Conservation (phyloP, 2,113 vertebrate species). For the Tragelaphus imberbis region DNA sequence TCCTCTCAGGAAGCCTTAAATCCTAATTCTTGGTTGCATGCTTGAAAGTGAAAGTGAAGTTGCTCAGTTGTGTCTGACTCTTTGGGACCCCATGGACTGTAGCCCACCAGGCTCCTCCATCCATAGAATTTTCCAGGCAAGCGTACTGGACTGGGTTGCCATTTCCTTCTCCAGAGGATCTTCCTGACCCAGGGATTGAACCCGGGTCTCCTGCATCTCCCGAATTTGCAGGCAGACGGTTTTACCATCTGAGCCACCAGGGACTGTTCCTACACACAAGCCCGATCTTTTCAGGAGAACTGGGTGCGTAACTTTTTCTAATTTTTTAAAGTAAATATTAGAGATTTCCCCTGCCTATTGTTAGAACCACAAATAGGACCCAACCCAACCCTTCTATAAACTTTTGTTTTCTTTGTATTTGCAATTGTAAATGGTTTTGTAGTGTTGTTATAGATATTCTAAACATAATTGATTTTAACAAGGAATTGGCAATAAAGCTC, state of each 20-base stretch:
- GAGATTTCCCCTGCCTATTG: background rate
- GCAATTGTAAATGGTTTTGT: constrained; percentile 6
- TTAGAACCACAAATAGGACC: background rate
- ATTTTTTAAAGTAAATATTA: background rate
- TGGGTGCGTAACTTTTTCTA: background rate
- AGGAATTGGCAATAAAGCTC: constrained; percentile 35
- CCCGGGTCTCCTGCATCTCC: background rate
- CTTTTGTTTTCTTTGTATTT: background rate
- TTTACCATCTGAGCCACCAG: background rate
- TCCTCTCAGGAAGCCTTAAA: background rate
- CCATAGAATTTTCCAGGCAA: background rate
- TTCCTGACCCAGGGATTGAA: background rate
- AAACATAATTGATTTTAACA: constrained; percentile 52
- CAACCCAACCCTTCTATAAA: background rate
- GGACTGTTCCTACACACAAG: background rate
- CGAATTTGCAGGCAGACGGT: accelerated
- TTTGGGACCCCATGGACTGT: background rate
- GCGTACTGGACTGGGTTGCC: background rate
- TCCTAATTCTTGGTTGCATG: background rate
- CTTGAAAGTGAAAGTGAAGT: background rate
- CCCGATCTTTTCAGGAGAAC: background rate
- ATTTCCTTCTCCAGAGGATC: background rate
- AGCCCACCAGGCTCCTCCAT: background rate
- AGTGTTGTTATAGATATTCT: constrained; percentile 23
- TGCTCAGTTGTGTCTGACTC: background rate